These are phyloP conservation scores for Bellardia pandia DNA, from an alignment of 2,888 invertebrate genomes.

Conservation along the genomic window DNA sequence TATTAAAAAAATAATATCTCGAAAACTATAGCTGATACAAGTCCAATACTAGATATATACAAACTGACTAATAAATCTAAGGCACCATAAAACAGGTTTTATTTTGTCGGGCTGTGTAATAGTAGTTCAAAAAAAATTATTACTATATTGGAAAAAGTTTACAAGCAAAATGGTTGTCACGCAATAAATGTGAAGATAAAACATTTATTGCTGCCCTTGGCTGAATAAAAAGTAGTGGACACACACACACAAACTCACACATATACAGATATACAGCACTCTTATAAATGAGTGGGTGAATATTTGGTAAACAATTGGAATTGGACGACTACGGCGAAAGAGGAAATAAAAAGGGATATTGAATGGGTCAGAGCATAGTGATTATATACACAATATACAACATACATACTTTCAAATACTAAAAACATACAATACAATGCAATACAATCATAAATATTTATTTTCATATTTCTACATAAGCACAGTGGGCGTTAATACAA, in stretches of 20 bases:
- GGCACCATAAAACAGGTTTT: too few species aligned
- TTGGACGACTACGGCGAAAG: background rate
- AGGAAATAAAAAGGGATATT: conserved; percentile 15
- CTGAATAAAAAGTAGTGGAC: conserved; percentile 3
- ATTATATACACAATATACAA: background rate
- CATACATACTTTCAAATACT: background rate
- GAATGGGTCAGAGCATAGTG: background rate
- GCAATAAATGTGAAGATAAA: conserved; percentile 70
- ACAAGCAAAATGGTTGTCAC: conserved; percentile 59
- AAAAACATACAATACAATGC: background rate
- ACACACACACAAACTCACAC: background rate
- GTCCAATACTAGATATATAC: too few species aligned
- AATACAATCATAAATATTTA: background rate
- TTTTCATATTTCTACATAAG: background rate
- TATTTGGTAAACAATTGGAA: conserved; percentile 9
- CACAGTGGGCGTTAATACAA: too few species aligned
- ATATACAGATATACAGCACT: background rate
- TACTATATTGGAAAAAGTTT: conserved; percentile 12
- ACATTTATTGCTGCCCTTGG: conserved; percentile 52
- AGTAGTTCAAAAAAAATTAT: conserved; percentile 10
- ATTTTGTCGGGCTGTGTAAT: background rate
- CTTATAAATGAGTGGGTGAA: conserved; percentile 9
- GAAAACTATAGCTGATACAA: too few species aligned
- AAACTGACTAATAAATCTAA: too few species aligned
- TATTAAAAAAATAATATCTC: too few species aligned